Percentiles rank a stretch among this genome's conserved stretches.
phyloP scores from a whole-genome alignment of 2,797 vertebrate genomes.

The Ispidina lecontei region DNA sequence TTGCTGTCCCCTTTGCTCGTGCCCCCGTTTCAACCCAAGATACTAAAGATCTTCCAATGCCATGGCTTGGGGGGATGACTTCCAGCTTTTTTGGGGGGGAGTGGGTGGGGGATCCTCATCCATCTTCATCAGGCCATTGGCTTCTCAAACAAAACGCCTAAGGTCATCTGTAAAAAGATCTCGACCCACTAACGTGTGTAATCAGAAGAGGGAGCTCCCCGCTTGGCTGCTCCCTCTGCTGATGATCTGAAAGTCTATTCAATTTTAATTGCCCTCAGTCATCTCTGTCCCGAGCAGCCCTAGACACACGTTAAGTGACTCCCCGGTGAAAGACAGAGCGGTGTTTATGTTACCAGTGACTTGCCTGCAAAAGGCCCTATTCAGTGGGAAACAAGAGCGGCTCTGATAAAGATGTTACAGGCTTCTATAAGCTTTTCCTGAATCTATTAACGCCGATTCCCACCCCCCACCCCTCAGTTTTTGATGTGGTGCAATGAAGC shows the following conservation, averaged over 20 bases:
- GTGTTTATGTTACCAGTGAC: not conserved
- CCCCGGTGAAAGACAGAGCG: not conserved
- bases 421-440: not conserved
- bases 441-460: not conserved
- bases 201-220: not conserved
- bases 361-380: not conserved
- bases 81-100: not conserved
- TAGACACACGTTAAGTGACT: not conserved
- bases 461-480: not conserved
- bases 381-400: not conserved
- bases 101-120: not conserved
- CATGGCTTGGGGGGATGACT: not conserved
- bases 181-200: not conserved
- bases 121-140: rapidly evolving
- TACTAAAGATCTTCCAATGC: not conserved
- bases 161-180: not conserved
- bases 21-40: rapidly evolving
- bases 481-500: not conserved
- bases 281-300: not conserved
- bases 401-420: slow-evolving; percentile 9
- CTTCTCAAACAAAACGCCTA: not conserved
- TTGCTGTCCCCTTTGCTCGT: not conserved
- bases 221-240: rapidly evolving
- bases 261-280: not conserved
- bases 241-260: not conserved